These are phyloP conservation scores for Sinhomidia bicolor DNA, from an alignment of 2,888 invertebrate genomes.

Conservation along the genomic window DNA sequence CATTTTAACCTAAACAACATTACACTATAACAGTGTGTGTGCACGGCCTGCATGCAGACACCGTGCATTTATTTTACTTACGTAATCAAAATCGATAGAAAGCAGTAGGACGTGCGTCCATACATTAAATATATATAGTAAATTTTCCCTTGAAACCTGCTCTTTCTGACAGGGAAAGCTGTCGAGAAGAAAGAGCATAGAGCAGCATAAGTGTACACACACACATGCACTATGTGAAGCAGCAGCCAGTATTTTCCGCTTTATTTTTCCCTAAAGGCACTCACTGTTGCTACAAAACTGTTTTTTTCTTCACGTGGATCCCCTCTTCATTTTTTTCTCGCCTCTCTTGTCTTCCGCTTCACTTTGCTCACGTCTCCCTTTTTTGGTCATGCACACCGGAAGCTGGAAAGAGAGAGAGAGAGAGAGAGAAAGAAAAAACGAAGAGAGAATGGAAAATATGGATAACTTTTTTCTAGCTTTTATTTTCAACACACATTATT, in stretches of 20 bases:
- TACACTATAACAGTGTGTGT: not conserved
- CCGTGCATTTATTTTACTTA: not conserved
- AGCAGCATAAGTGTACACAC: too few species aligned
- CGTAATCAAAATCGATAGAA: slow-evolving; percentile 58
- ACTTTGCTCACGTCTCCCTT: slow-evolving; percentile 23
- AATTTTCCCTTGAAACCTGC: slow-evolving; percentile 32
- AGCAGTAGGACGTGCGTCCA: not conserved
- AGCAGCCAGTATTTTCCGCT: not conserved
- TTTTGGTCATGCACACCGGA: slow-evolving; percentile 58
- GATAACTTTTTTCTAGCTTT: not conserved
- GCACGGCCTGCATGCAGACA: not conserved
- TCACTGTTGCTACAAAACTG: not conserved
- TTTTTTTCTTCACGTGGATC: slow-evolving; percentile 2
- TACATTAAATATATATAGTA: not conserved
- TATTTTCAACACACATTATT: not conserved
- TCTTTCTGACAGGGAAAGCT: not conserved
- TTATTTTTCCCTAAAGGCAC: slow-evolving; percentile 23
- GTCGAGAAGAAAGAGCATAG: not conserved
- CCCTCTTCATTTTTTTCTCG: slow-evolving; percentile 4
- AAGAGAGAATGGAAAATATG: slow-evolving; percentile 41
- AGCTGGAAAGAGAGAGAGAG: too few species aligned
- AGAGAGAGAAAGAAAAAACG: not conserved
- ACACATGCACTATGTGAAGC: too few species aligned
- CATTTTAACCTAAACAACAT: too few species aligned
- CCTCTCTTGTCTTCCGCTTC: slow-evolving; percentile 32